These are phyloP conservation scores for Heloderma charlesbogerti DNA, from an alignment of 2,113 vertebrate species.

Conservation along the genomic window DNA sequence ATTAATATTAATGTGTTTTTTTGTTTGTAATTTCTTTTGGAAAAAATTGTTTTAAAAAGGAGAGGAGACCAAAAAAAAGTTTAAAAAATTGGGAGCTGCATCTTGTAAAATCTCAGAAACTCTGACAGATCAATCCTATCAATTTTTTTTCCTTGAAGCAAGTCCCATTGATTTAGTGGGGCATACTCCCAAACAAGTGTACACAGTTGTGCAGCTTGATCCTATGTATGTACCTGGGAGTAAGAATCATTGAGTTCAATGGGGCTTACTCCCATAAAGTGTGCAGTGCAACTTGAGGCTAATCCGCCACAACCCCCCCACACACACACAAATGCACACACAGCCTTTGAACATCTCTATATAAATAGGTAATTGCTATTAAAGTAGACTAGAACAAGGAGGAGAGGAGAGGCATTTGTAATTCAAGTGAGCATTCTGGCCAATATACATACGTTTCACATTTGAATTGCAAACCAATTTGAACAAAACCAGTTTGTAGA, in stretches of 20 bases:
- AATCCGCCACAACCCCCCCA: no score
- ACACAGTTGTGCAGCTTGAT: background rate
- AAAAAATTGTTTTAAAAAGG: no score
- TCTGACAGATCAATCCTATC: background rate
- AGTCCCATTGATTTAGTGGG: background rate
- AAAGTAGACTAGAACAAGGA: background rate
- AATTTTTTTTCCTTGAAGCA: background rate
- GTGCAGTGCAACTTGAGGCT: background rate
- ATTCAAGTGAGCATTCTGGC: background rate
- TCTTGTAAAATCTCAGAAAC: background rate
- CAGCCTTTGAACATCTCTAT: background rate
- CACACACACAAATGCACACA: no score
- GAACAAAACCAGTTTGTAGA: no score
- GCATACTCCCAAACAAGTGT: background rate
- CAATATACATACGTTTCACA: background rate
- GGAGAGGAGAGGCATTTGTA: background rate
- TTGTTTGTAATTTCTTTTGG: no score
- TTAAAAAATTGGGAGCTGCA: background rate
- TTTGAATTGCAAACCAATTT: background rate
- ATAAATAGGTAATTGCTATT: background rate
- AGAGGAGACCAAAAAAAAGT: background rate
- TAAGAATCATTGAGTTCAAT: no score
- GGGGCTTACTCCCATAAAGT: background rate
- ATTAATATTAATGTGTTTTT: no score
- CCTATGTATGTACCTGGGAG: no score